These are phyloP conservation scores for Vespertilio murinus DNA, from an alignment of 2,797 vertebrate genomes.

Conservation along the genomic window DNA sequence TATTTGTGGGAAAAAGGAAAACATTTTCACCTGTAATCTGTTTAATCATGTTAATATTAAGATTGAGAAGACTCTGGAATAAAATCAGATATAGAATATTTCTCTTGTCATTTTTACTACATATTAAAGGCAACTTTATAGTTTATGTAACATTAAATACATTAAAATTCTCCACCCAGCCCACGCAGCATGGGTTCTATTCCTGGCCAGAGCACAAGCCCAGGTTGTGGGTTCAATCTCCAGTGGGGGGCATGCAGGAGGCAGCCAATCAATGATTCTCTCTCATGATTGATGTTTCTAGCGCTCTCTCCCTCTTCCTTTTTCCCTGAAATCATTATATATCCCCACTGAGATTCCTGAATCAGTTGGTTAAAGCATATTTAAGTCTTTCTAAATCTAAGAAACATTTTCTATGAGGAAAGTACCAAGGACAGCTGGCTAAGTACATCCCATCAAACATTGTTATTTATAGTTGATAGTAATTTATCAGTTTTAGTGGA, in stretches of 20 bases:
- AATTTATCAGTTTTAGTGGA: not conserved
- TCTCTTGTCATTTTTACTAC: slow-evolving; percentile 1
- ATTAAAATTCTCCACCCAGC: not conserved
- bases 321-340: too few relatives aligned
- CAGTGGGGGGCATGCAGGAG: too few relatives aligned
- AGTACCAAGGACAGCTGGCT: not conserved
- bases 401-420: slow-evolving; percentile 25
- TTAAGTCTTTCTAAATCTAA: slow-evolving; percentile 19
- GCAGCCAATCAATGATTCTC: too few relatives aligned
- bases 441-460: not conserved
- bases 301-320: too few relatives aligned
- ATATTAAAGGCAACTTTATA: not conserved
- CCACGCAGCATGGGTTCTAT: too few relatives aligned
- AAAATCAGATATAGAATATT: not conserved
- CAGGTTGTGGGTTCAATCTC: too few relatives aligned
- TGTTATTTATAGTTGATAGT: slow-evolving; percentile 39
- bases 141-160: not conserved
- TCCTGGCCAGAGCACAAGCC: too few relatives aligned
- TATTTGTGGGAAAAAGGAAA: not conserved
- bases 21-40: not conserved
- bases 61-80: not conserved
- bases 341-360: not conserved
- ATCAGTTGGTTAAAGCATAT: not conserved
- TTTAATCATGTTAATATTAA: not conserved
- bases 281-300: too few relatives aligned